Base-by-base conservation (phyloP, 2,113 vertebrate species). In the Caranx ignobilis region DNA sequence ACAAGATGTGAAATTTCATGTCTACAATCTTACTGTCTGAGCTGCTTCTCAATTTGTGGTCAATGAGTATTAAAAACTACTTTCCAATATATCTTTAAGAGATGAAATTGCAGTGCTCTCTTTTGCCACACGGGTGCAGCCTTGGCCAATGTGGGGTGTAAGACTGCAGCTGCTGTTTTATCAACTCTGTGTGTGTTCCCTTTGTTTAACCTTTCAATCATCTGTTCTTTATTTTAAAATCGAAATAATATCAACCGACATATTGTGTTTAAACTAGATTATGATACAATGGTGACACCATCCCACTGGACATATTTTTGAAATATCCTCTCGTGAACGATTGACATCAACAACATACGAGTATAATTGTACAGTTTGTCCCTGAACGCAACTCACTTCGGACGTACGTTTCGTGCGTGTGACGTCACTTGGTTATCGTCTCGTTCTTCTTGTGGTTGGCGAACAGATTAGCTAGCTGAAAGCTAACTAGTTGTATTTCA, bases 401-500 rank as follows among this genome's bases (percentile, higher is more conserved):
- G 52, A 32, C 65, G 47, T 54, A 1, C n/a, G 7, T 39, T 9
- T 2, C 15, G 34, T 71, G n/a, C 74, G 73, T 75, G 0, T 87
- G 79, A 85, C 91, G 87, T 91, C 71, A 80, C 8, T 0, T 1
- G n/a, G 50, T 32, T 32, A 59, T 72, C 73, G 2, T 84, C 34
- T 85, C 32, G 57, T 73, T 84, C 75, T 11, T 61, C 41, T 66
- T 70, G 43, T 26, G 56, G 21, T 70, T 70, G 45, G 34, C 59
- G 61, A 35, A 8, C 11, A 45, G 6, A 81, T 1, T 15, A 37
- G 63, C 35, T 82, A 83, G 50, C 86, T 4, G 39, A 2, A 5
- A 68, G 84, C 78, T 84, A 89, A 66, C 48, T 9, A 62, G 35
- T 56, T 5, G 1, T 1, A 35, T 65, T 47, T 70, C 26, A 70